phyloP scores from a whole-genome alignment of 2,888 invertebrate species.

The Brenthis hecate region DNA sequence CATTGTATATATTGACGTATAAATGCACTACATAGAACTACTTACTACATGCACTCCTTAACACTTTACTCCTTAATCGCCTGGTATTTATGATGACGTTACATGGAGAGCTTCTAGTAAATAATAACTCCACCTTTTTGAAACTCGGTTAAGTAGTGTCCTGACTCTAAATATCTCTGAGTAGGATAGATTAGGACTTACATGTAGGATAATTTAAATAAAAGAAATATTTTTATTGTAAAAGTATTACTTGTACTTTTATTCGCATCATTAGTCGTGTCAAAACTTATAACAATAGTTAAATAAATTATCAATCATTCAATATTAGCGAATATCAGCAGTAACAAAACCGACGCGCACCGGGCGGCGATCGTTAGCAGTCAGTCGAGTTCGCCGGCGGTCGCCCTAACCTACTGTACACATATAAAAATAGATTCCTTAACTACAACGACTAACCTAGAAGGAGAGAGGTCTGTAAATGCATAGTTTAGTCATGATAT shows the following conservation, averaged over 20 bases:
- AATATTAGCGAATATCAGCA: constrained; percentile 41
- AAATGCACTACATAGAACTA: too few relatives aligned
- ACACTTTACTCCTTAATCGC: neutral
- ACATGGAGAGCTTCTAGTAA: neutral
- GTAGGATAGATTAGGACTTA: neutral
- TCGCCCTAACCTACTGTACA: constrained; percentile 41
- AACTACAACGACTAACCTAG: constrained; percentile 59
- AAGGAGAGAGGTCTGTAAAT: constrained; percentile 70
- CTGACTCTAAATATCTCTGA: too few relatives aligned
- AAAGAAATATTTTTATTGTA: constrained; percentile 32
- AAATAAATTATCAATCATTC: constrained; percentile 59
- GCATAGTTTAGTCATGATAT: constrained; percentile 76
- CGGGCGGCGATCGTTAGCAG: constrained; percentile 31
- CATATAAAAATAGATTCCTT: constrained; percentile 77
- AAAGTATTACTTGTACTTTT: constrained; percentile 31
- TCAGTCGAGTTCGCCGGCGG: constrained; percentile 38
- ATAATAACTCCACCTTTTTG: neutral
- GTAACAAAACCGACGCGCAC: constrained; percentile 33
- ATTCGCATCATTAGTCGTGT: constrained; percentile 62
- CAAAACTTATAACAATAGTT: constrained; percentile 61
- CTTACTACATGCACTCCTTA: too few relatives aligned
- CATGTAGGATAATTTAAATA: constrained; percentile 37
- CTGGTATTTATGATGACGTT: neutral
- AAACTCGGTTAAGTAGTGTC: too few relatives aligned
- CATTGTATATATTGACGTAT: too few relatives aligned